Evolutionary conservation across 2,113 vertebrate species (phyloP).

Genomic region (Amphilophus citrinellus): DNA sequence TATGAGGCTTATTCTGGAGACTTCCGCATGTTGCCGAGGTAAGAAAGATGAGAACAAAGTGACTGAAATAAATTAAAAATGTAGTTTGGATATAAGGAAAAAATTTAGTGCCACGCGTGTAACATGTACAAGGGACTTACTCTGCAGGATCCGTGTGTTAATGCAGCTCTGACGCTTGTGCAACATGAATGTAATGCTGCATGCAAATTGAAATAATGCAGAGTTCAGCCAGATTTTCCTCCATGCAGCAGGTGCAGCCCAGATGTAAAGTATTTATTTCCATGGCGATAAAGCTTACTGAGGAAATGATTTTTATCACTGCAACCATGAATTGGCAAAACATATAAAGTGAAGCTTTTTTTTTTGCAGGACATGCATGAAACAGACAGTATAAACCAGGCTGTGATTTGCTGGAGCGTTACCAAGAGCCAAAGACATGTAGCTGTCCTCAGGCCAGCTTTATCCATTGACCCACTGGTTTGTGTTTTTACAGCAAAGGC

Average conservation of each 20-base stretch:
- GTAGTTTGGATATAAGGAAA: not conserved
- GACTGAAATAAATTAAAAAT: not conserved
- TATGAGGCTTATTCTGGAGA: constrained; percentile 97
- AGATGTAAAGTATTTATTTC: constrained; percentile 27
- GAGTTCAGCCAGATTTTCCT: not conserved
- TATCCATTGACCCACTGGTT: constrained; percentile 9
- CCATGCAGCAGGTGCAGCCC: constrained; percentile 22
- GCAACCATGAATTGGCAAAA: not conserved
- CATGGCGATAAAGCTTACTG: not conserved
- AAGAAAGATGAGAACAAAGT: constrained; percentile 56
- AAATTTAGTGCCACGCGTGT: not conserved
- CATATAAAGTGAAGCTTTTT: not conserved
- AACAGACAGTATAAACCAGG: too few species aligned
- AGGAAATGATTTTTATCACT: constrained; percentile 3
- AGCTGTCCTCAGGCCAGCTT: constrained; percentile 8
- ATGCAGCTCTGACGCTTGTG: not conserved
- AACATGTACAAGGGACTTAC: constrained; percentile 27
- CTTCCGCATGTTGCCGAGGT: constrained; percentile 96
- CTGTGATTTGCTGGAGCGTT: not conserved
- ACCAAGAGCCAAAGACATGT: not conserved
- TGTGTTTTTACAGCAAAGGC: constrained; percentile 88
- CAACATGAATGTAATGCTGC: not conserved
- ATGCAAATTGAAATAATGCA: not conserved
- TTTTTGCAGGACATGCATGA: too few species aligned
- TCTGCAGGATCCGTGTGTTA: not conserved